phyloP scores from a whole-genome alignment of 1,140 invertebrate species.

The Lithobius niger region DNA sequence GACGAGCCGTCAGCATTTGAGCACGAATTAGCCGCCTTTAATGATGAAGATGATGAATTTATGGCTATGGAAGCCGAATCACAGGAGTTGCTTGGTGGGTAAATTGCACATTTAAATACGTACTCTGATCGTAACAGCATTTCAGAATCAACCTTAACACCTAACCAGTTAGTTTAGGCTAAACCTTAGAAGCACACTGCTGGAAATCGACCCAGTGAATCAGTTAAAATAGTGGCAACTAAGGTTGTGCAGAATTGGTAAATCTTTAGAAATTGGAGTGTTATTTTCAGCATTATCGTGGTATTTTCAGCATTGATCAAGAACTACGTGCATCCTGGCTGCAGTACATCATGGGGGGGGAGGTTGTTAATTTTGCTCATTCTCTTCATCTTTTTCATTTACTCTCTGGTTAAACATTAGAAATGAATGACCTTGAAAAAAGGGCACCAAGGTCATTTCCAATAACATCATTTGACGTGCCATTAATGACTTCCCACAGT shows the following conservation, averaged over 20 bases:
- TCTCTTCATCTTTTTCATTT: too few species aligned
- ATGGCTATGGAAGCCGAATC: neutral
- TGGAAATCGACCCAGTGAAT: neutral
- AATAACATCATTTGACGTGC: too few species aligned
- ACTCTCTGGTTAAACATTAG: too few species aligned
- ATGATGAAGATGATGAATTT: neutral
- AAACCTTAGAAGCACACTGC: neutral
- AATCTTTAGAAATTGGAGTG: neutral
- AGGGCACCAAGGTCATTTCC: too few species aligned
- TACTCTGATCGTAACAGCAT: neutral
- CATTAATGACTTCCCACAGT: too few species aligned
- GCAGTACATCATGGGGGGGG: too few species aligned
- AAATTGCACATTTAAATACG: neutral
- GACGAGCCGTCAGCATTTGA: constrained; percentile 1
- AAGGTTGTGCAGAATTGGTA: neutral
- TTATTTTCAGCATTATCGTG: too few species aligned
- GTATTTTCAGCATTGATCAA: too few species aligned
- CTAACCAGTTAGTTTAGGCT: neutral
- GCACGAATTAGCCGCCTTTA: constrained; percentile 1
- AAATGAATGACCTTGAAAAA: too few species aligned
- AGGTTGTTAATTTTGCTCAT: too few species aligned
- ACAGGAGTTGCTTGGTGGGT: neutral
- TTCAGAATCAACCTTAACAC: neutral
- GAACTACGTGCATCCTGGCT: too few species aligned
- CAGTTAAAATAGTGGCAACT: neutral